Percentiles rank a stretch among this genome's conserved stretches.
phyloP scores from a whole-genome alignment of 92 coral and sea anemone genomes.

The Zoanthus sansibaricus region DNA sequence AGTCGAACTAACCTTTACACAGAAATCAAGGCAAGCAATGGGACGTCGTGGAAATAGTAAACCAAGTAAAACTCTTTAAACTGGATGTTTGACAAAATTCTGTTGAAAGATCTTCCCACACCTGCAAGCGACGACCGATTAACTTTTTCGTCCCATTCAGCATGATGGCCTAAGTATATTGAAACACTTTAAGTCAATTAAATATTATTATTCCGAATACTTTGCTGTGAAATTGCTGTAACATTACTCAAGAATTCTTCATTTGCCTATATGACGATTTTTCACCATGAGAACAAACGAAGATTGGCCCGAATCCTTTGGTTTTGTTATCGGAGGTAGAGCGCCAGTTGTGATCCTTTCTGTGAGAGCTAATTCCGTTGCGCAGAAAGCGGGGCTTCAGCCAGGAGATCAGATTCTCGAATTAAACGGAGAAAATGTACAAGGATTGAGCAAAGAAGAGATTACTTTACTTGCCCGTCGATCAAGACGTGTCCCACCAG shows the following conservation, averaged over 20 bases:
- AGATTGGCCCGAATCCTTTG: conserved; percentile 95
- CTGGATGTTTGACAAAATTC: background rate
- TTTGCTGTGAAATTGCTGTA: conserved; percentile 20
- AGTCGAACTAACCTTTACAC: background rate
- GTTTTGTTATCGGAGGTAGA: conserved; percentile 91
- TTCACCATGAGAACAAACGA: conserved; percentile 84
- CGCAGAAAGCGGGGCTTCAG: conserved; percentile 95
- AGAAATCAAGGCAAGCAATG: background rate
- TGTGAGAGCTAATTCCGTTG: conserved; percentile 89
- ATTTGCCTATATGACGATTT: background rate
- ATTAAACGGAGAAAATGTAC: conserved; percentile 95
- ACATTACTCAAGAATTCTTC: background rate
- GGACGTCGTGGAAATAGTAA: background rate
- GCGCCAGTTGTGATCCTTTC: conserved; percentile 97
- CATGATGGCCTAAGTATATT: conserved; percentile 22
- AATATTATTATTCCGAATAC: conserved; percentile 18
- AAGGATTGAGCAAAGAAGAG: conserved; percentile 87
- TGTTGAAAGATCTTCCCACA: conserved; percentile 17
- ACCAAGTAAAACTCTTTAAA: background rate
- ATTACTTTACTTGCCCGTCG: conserved; percentile 81
- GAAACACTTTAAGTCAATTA: conserved; percentile 23
- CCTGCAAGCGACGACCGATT: conserved; percentile 40
- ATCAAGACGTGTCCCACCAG: conserved; percentile 97
- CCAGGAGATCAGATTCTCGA: conserved; percentile 99
- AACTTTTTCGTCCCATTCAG: conserved; percentile 22